Evolutionary conservation across 1,140 invertebrate species (phyloP).

Genomic region (Eumaeus atala): DNA sequence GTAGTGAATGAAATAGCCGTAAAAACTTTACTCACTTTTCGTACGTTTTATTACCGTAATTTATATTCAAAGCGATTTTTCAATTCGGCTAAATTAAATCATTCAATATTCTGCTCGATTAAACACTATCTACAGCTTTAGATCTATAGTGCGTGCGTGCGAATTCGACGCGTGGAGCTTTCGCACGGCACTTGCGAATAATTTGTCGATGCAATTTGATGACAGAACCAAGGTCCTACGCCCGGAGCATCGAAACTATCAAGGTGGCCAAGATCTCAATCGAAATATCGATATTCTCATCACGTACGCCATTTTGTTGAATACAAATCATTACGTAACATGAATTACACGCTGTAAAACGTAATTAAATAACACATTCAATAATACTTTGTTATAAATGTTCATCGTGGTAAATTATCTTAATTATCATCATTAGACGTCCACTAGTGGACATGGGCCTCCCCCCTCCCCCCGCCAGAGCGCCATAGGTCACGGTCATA

Average conservation of each 20-base stretch:
- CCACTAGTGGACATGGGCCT: no score
- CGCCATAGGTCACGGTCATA: no score
- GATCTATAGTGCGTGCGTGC: constrained; percentile 2
- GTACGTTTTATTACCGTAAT: no score
- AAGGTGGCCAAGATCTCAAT: constrained; percentile 9
- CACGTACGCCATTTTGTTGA: constrained; percentile 2
- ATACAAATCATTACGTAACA: constrained; percentile 1
- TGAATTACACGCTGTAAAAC: neutral
- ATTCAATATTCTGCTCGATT: no score
- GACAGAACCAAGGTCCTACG: constrained; percentile 20
- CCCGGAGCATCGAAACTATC: constrained; percentile 8
- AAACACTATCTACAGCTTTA: no score
- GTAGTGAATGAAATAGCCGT: no score
- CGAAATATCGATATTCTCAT: constrained; percentile 8
- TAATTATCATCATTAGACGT: no score
- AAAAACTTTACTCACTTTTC: no score
- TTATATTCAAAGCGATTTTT: no score
- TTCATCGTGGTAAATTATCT: no score
- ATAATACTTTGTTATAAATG: neutral
- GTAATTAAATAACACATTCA: constrained; percentile 1
- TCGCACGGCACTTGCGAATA: constrained; percentile 21
- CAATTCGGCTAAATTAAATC: no score
- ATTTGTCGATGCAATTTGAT: constrained; percentile 26
- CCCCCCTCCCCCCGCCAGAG: no score
- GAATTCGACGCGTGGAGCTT: constrained; percentile 18